Percentiles rank a stretch among this genome's conserved stretches.
These are phyloP conservation scores for Poeciliopsis presidionis DNA, from an alignment of 2,797 vertebrate species.

Conservation along the genomic window DNA sequence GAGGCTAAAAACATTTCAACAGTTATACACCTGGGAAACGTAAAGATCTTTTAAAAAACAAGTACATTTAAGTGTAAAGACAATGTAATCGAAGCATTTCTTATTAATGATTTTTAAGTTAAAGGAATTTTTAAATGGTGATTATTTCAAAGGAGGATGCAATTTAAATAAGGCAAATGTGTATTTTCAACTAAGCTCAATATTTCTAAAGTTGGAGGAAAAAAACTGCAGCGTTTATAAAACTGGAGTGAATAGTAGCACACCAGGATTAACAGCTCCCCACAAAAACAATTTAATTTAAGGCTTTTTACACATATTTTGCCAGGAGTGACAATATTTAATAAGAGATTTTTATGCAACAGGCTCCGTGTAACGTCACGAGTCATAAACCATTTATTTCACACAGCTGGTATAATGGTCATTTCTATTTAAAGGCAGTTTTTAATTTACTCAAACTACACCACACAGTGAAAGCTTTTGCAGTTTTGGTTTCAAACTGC, in stretches of 20 bases:
- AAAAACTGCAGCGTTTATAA: neutral
- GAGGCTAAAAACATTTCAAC: neutral
- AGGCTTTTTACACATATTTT: neutral
- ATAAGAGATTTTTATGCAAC: neutral
- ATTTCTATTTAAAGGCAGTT: neutral
- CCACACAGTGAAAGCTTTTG: conserved; percentile 2
- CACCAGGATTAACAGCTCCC: neutral
- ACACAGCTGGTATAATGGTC: neutral
- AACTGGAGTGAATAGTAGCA: neutral
- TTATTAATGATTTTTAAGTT: neutral
- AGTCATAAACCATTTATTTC: neutral
- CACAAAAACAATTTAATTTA: neutral
- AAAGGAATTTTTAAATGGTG: neutral
- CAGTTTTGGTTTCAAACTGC: conserved; percentile 3
- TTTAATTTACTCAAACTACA: neutral
- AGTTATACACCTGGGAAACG: neutral
- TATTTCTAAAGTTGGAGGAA: neutral
- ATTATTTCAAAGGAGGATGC: neutral
- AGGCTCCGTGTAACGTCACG: neutral
- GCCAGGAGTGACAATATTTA: neutral
- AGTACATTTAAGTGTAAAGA: neutral
- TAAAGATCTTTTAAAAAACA: neutral
- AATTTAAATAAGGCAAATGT: neutral
- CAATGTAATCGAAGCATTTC: neutral
- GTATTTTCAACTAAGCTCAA: neutral